Base-by-base conservation (phyloP, 2,888 invertebrate genomes). In the Anarsia innoxiella region DNA sequence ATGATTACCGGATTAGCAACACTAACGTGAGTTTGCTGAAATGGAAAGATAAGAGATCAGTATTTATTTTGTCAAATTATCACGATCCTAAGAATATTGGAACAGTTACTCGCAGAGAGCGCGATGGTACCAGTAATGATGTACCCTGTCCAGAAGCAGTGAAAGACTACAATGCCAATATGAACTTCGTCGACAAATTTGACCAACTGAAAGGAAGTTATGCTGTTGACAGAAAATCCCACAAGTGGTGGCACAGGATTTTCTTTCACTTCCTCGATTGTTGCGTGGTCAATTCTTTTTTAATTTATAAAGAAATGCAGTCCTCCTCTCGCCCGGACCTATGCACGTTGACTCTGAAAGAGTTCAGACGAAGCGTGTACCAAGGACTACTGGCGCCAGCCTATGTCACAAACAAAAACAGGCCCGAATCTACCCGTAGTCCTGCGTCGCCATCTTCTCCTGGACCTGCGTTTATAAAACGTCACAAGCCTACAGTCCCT, bases 181-280 rank as follows among this genome's bases (percentile, higher is more conserved):
- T 47, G 42, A 45, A 49, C 30, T 47, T 36, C 31, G 45, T 50
- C 1, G 50, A 48, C 16, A 48, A 48, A 40, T 50, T 44, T 16
- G 48, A 46, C 16, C 44, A 48, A 28, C 31, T 48, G 2, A 48
- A 48, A 38, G 37, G 44, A n/a, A 46, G 23, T 29, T 46, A 45
- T 23, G 42, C 45, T 9, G 29, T 48, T 23, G 47, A 49, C 27
- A 30, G 45, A 16, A 49, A 44, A 25, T 46, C 43, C 9, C 13
- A 45, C 2, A 46, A 49, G 12, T 47, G 45, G 45, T 48, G 45
- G 41, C 46, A 46, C 15, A 13, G 44, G 1, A 36, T 46, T 23
- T 45, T 48, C 12, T 44, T 49, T 39, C 41, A 40, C 8, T 43
- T 43, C 25, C 29, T 44, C 1, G 44, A 44, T 28, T 43, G 38